A percentile compares a stretch with the other conserved stretches of the same genome.
phyloP scores from a whole-genome alignment of 2,888 invertebrate species.

The Crocallis elinguaria region DNA sequence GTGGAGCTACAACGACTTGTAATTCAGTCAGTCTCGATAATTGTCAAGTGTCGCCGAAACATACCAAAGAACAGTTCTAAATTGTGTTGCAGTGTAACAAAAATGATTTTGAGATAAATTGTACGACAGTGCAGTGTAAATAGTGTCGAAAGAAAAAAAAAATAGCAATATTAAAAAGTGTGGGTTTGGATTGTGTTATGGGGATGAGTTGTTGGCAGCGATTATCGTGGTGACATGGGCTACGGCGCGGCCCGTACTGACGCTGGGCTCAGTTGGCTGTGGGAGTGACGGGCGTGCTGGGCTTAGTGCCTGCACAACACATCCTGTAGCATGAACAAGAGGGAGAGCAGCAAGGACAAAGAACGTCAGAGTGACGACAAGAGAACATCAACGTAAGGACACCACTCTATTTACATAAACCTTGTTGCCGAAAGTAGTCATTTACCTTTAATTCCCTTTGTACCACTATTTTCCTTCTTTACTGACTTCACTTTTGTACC shows the following conservation, averaged over 20 bases:
- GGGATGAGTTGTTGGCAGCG: conserved; percentile 62
- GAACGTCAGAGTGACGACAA: conserved; percentile 84
- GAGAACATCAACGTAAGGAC: conserved; percentile 79
- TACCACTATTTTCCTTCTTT: not conserved
- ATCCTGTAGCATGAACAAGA: conserved; percentile 82
- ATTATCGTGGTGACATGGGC: conserved; percentile 81
- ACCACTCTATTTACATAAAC: conserved; percentile 7
- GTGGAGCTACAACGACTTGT: conserved; percentile 47
- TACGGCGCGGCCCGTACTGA: conserved; percentile 67
- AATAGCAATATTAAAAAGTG: conserved; percentile 68
- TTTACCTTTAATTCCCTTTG: not conserved
- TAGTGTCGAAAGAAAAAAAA: conserved; percentile 63
- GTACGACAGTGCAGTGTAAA: conserved; percentile 71
- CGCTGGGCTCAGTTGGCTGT: conserved; percentile 78
- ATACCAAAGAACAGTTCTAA: conserved; percentile 44
- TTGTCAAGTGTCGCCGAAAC: conserved; percentile 73
- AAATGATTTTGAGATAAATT: conserved; percentile 84
- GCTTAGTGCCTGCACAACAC: conserved; percentile 75
- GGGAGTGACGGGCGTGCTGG: conserved; percentile 79
- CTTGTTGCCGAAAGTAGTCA: not conserved
- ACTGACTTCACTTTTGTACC: not conserved
- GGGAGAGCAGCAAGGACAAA: conserved; percentile 80
- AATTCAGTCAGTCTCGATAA: conserved; percentile 29
- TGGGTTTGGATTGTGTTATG: conserved; percentile 67
- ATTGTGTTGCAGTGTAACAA: conserved; percentile 74